A percentile compares a stretch with the other conserved stretches of the same genome.
Conservation (phyloP, 2,113 vertebrate species). For the Spermophilus dauricus region DNA sequence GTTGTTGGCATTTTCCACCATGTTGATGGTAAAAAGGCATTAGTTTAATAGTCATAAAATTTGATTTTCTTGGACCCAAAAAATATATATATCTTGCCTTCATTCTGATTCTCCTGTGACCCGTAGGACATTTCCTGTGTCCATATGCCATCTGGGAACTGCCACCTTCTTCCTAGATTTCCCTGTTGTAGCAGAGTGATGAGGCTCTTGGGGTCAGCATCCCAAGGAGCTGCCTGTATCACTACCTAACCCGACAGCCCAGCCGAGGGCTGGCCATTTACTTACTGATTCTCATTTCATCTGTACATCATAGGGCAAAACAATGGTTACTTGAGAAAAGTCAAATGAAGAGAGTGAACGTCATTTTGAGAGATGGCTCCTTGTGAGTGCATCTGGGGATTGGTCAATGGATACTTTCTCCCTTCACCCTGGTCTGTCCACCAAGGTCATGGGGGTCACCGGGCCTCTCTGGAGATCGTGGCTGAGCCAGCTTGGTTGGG, state of each 20-base stretch:
- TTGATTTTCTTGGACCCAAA: background rate
- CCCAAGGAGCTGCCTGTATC: background rate
- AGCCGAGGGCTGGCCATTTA: background rate
- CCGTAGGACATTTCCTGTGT: background rate
- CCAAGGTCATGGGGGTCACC: conserved; percentile 1
- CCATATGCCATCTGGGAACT: background rate
- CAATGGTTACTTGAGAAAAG: background rate
- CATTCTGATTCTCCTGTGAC: background rate
- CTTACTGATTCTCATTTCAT: background rate
- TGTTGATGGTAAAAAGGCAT: conserved; percentile 23
- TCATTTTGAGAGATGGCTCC: background rate
- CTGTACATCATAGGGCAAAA: background rate
- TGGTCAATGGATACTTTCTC: background rate
- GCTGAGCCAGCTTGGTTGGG: background rate
- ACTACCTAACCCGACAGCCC: background rate
- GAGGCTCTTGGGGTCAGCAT: background rate
- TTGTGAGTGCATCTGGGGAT: background rate
- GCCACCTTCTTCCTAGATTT: background rate
- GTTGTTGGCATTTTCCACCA: background rate
- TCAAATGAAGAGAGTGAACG: background rate
- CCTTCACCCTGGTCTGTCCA: background rate
- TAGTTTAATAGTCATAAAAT: background rate
- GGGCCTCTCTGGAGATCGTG: background rate
- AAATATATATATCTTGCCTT: background rate
- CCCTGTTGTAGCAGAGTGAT: background rate